Percentiles rank a stretch among this genome's conserved stretches.
phyloP scores from a whole-genome alignment of 1,140 invertebrate species.

The Tenebrio molitor region DNA sequence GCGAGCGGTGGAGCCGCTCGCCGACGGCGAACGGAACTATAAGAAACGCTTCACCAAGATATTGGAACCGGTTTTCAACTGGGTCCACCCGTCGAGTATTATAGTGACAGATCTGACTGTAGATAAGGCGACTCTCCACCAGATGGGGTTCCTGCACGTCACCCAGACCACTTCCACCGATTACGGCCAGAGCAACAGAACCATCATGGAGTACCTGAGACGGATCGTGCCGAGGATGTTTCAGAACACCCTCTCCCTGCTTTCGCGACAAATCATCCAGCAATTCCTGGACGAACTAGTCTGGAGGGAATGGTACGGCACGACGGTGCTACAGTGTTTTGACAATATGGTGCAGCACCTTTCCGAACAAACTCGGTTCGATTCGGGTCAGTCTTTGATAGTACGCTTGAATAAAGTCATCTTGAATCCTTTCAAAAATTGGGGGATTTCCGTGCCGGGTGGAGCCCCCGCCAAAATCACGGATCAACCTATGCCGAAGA shows the following conservation, averaged over 20 bases:
- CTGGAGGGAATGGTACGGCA: constrained; percentile 78
- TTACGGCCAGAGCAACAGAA: constrained; percentile 76
- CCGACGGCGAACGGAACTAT: constrained; percentile 81
- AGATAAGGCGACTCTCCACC: constrained; percentile 80
- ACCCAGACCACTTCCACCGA: constrained; percentile 77
- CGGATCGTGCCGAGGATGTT: constrained; percentile 91
- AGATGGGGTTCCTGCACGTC: constrained; percentile 84
- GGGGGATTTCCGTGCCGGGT: constrained; percentile 68
- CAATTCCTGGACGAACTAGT: constrained; percentile 90
- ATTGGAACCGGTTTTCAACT: constrained; percentile 80
- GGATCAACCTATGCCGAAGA: not conserved
- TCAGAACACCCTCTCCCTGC: constrained; percentile 86
- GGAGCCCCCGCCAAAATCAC: constrained; percentile 39
- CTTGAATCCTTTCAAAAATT: constrained; percentile 85
- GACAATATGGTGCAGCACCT: constrained; percentile 85
- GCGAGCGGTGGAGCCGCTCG: constrained; percentile 84
- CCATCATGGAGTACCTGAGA: constrained; percentile 89
- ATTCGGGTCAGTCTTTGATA: constrained; percentile 68
- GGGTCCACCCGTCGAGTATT: constrained; percentile 83
- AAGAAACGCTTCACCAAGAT: constrained; percentile 84
- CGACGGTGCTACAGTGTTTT: constrained; percentile 81
- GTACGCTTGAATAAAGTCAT: constrained; percentile 66
- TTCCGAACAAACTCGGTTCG: constrained; percentile 80
- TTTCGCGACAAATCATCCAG: constrained; percentile 88
- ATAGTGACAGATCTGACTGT: constrained; percentile 88